Conservation (phyloP, 2,888 invertebrate genomes). For the Chloromyia formosa region DNA sequence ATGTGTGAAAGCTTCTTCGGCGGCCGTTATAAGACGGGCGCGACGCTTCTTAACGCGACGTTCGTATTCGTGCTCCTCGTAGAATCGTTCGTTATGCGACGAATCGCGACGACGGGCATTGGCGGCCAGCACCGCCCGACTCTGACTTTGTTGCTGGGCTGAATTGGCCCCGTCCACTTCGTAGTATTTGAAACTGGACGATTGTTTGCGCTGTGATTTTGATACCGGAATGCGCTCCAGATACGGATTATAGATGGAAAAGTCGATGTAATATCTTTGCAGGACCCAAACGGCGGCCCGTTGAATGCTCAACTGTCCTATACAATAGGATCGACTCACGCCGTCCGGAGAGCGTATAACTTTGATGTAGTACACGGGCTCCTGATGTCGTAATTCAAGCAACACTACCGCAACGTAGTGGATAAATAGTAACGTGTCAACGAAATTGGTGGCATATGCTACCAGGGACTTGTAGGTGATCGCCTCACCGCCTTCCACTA, state of each 20-base stretch:
- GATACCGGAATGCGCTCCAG: slow-evolving; percentile 89
- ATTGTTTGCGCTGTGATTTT: slow-evolving; percentile 79
- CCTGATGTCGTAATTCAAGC: slow-evolving; percentile 91
- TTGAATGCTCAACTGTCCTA: slow-evolving; percentile 92
- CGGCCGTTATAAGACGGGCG: slow-evolving; percentile 89
- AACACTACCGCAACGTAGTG: slow-evolving; percentile 94
- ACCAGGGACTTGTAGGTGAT: slow-evolving; percentile 89
- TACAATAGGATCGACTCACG: slow-evolving; percentile 84
- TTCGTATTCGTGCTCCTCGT: slow-evolving; percentile 98
- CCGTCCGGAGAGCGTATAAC: slow-evolving; percentile 97
- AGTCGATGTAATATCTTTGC: slow-evolving; percentile 95
- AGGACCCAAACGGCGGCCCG: slow-evolving; percentile 94
- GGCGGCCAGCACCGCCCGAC: slow-evolving; percentile 75
- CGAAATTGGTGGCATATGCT: slow-evolving; percentile 89
- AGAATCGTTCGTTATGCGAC: slow-evolving; percentile 96
- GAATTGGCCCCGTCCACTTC: slow-evolving; percentile 89
- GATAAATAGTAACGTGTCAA: slow-evolving; percentile 93
- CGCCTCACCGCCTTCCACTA: slow-evolving; percentile 81
- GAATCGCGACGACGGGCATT: slow-evolving; percentile 86
- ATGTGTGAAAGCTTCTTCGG: slow-evolving; percentile 98
- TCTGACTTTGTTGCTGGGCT: slow-evolving; percentile 75
- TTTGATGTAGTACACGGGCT: slow-evolving; percentile 88
- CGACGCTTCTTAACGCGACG: slow-evolving; percentile 88
- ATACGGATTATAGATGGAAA: slow-evolving; percentile 96
- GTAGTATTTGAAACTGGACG: slow-evolving; percentile 93